Conservation (phyloP, 2,797 vertebrate species). For the Acrossocheilus fasciatus region DNA sequence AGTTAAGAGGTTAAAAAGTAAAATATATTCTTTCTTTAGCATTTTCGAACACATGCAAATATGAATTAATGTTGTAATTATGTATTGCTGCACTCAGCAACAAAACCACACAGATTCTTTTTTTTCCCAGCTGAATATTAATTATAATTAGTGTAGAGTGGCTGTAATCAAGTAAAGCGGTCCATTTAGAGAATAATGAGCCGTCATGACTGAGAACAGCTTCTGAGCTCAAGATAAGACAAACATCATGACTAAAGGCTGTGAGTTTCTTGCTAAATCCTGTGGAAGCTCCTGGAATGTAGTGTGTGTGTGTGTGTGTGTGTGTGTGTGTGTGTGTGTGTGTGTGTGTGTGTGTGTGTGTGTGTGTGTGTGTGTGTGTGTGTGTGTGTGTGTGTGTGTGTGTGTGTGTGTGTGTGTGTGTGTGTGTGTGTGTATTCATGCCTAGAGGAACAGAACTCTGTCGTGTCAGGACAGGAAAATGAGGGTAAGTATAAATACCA, state of each 20-base stretch:
- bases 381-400: neutral
- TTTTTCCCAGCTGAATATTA: no score
- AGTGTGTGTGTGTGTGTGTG: neutral
- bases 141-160: no score
- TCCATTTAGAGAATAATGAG: neutral
- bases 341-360: neutral
- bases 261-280: slow-evolving; percentile 2
- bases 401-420: neutral
- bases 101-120: no score
- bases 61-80: no score
- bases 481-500: slow-evolving; percentile 5
- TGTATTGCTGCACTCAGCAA: no score
- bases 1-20: neutral
- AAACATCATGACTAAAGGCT: neutral
- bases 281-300: slow-evolving; percentile 41
- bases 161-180: no score
- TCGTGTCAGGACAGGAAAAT: slow-evolving; percentile 27
- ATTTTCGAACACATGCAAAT: no score
- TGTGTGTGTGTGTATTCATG: neutral
- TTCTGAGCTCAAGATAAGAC: neutral
- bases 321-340: neutral
- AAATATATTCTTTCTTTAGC: neutral
- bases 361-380: neutral
- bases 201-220: neutral
- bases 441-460: neutral